These are phyloP conservation scores for Heliocidaris tuberculata DNA, from an alignment of 35 echinoderm and acorn worm species.

Conservation along the genomic window DNA sequence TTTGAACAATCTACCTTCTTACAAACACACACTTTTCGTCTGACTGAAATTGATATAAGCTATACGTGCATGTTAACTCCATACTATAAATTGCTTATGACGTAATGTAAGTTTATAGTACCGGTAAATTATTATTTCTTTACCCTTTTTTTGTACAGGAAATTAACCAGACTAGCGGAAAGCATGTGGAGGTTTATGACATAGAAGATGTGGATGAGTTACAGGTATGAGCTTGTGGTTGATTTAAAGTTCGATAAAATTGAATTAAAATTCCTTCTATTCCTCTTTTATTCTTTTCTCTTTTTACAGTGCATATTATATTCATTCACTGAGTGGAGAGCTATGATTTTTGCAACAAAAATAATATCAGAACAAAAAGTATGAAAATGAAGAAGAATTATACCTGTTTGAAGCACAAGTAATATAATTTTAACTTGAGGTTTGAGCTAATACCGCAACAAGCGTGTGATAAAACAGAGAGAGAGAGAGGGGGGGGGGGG, in stretches of 20 bases:
- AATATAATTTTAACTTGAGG: background rate
- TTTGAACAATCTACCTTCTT: no score
- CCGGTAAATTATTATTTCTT: background rate
- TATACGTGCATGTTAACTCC: no score
- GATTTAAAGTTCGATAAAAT: background rate
- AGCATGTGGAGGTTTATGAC: constrained; percentile 2
- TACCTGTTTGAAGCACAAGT: background rate
- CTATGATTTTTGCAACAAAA: background rate
- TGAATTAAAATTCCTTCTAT: background rate
- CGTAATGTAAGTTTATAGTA: background rate
- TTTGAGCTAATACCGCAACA: background rate
- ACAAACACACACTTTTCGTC: no score
- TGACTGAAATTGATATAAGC: no score
- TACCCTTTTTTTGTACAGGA: background rate
- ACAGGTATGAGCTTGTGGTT: background rate
- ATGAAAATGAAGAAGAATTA: background rate
- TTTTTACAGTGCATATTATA: background rate
- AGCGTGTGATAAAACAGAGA: background rate
- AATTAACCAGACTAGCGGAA: background rate
- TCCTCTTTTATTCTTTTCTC: background rate
- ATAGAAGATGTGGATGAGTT: constrained; percentile 27
- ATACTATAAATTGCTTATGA: background rate
- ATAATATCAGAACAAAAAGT: background rate
- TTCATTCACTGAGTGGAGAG: background rate
- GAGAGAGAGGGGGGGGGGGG: background rate